Conservation (phyloP, 2,888 invertebrate genomes). For the Trichogramma evanescens region DNA sequence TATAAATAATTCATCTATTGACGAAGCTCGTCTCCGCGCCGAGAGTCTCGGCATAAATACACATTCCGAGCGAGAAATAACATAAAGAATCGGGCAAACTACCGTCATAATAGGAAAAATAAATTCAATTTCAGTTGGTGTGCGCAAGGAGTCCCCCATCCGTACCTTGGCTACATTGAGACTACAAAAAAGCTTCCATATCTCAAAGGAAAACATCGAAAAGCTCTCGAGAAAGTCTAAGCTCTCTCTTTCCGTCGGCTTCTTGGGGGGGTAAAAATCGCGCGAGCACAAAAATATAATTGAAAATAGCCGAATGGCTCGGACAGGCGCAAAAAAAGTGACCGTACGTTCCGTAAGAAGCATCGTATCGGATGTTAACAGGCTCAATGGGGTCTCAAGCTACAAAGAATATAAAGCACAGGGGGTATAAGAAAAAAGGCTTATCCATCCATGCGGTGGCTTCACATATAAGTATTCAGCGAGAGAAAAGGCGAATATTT, state of each 20-base stretch:
- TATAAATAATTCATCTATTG: too few relatives aligned
- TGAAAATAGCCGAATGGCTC: slow-evolving; percentile 13
- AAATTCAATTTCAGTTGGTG: too few relatives aligned
- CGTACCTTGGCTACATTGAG: too few relatives aligned
- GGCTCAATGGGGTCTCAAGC: slow-evolving; percentile 1
- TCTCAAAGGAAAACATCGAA: slow-evolving; percentile 16
- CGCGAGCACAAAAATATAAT: slow-evolving; percentile 17
- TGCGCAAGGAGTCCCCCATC: too few relatives aligned
- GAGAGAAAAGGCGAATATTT: slow-evolving; percentile 1
- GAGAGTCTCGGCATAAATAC: neutral
- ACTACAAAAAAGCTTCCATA: slow-evolving; percentile 8
- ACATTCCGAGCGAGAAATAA: neutral
- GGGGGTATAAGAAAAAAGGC: neutral
- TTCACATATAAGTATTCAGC: too few relatives aligned
- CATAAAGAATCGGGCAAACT: slow-evolving; percentile 1
- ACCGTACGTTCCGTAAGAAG: neutral
- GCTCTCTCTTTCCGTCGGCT: neutral
- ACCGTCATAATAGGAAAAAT: too few relatives aligned
- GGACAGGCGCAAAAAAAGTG: neutral
- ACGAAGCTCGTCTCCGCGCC: neutral
- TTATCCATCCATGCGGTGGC: too few relatives aligned
- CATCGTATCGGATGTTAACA: too few relatives aligned
- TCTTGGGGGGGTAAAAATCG: slow-evolving; percentile 15
- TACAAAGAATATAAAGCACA: slow-evolving; percentile 13
- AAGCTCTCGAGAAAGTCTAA: neutral